Evolutionary conservation across 1,140 invertebrate genomes (phyloP), one percentile per base, ranked within the genome.

Genomic region (Tetragnatha versicolor): DNA sequence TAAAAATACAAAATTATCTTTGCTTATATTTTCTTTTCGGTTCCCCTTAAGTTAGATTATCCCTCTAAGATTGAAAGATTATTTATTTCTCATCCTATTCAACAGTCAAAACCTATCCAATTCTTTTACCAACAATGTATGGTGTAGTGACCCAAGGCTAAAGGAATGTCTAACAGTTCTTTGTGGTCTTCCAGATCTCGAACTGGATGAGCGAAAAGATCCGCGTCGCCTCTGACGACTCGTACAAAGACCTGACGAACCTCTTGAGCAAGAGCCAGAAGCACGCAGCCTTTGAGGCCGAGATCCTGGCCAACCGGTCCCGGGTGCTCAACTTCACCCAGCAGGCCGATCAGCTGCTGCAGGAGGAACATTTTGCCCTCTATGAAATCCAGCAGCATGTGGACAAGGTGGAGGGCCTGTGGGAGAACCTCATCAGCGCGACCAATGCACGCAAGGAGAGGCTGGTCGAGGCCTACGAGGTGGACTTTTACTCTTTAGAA

Each of bases 251-350:
- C 82, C 90, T 93, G 0, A 95, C 92, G 1, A 98, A 98, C 86
- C 87, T 99, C 25, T 93, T 97, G 83, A 95, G 93, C 83, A 99
- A 99, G 87, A 97, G 98, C 63, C 96, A 98, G 85, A 97, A 97
- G 84, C 97, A 99, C 84, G 90, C 93, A 0, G 95, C 95, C 0
- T 98, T 98, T 85, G 96, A 98, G 84, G 93, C 96, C 0, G 97
- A 99, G 86, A 87, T 98, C 37, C 87, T 91, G 14, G 95, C 95
- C 4, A 98, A 98, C 85, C 91, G 94, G 66, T 91, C 92, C 17
- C 89, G 95, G 42, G 91, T 98, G 4, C 90, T 92, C 27, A 89
- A 91, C 31, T 92, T 98, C 4, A 91, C 93, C 73, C 88, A 89
- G 72, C 93, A 95, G 85, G 97, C 95, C 5, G 92, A 95, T 83